Percentiles rank a stretch among this genome's conserved stretches.
phyloP scores from a whole-genome alignment of 1,140 invertebrate genomes.

The Ectropis grisescens region DNA sequence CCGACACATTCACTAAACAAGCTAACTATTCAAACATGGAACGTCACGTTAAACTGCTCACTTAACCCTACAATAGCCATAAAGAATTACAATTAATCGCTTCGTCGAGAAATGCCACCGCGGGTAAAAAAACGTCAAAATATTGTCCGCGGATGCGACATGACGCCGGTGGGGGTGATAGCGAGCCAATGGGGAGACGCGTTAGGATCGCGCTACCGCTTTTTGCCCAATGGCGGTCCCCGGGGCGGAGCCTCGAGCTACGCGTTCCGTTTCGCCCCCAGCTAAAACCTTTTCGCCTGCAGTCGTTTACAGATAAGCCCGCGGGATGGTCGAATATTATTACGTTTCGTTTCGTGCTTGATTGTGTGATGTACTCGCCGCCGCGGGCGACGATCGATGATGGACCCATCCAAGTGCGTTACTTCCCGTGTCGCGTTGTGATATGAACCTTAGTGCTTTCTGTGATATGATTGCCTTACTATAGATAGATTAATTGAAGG shows the following conservation, averaged over 20 bases:
- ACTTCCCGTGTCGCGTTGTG: slow-evolving; percentile 28
- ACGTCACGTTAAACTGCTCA: slow-evolving; percentile 44
- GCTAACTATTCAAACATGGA: slow-evolving; percentile 17
- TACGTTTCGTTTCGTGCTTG: slow-evolving; percentile 53
- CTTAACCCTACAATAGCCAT: slow-evolving; percentile 62
- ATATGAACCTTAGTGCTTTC: slow-evolving; percentile 41
- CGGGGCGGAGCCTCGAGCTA: slow-evolving; percentile 58
- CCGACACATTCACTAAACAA: slow-evolving; percentile 7
- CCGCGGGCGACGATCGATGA: slow-evolving; percentile 39
- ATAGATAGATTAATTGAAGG: slow-evolving; percentile 40
- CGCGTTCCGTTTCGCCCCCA: slow-evolving; percentile 58
- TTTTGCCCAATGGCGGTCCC: slow-evolving; percentile 51
- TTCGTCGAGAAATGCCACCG: slow-evolving; percentile 54
- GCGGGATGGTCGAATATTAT: slow-evolving; percentile 66
- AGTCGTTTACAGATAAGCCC: slow-evolving; percentile 68
- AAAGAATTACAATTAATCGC: slow-evolving; percentile 64
- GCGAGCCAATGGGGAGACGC: slow-evolving; percentile 46
- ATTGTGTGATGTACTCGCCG: slow-evolving; percentile 40
- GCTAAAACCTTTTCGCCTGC: slow-evolving; percentile 66
- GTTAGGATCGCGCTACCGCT: slow-evolving; percentile 25
- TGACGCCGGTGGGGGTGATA: slow-evolving; percentile 30
- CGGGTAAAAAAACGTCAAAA: slow-evolving; percentile 60
- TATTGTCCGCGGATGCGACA: slow-evolving; percentile 39
- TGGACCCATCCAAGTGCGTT: slow-evolving; percentile 27
- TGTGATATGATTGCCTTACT: slow-evolving; percentile 67